A percentile compares a stretch with the other conserved stretches of the same genome.
Evolutionary conservation across 35 echinoderm and acorn worm genomes (phyloP).

Genomic region (Diadema setosum): DNA sequence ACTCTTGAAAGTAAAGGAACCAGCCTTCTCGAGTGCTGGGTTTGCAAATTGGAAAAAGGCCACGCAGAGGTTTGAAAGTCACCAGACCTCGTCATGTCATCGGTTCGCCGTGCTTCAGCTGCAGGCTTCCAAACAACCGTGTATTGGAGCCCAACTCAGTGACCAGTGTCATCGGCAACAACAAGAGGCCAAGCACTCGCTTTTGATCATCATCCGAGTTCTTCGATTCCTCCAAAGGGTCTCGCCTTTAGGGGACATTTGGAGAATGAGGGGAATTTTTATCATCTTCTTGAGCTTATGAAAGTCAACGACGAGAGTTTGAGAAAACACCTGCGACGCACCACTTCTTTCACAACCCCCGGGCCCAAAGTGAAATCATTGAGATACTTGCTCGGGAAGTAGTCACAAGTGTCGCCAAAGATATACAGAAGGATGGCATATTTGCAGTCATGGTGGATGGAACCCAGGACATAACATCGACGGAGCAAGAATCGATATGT

Average conservation of each 20-base stretch:
- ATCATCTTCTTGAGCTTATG: background rate
- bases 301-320: background rate
- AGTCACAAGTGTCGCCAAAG: background rate
- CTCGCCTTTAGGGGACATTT: slow-evolving; percentile 8
- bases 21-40: slow-evolving; percentile 16
- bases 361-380: slow-evolving; percentile 44
- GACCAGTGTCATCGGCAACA: background rate
- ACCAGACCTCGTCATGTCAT: slow-evolving; percentile 36
- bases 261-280: slow-evolving; percentile 12
- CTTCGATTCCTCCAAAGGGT: slow-evolving; percentile 17
- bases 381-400: background rate
- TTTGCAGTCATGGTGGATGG: slow-evolving; percentile 50
- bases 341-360: slow-evolving; percentile 14
- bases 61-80: background rate
- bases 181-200: background rate
- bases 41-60: slow-evolving; percentile 67
- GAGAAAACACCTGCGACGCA: background rate
- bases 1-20: background rate
- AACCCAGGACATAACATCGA: slow-evolving; percentile 34
- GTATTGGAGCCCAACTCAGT: background rate
- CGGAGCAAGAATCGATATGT: slow-evolving; percentile 24
- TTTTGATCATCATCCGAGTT: slow-evolving; percentile 27
- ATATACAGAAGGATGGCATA: background rate
- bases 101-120: background rate
- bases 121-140: background rate